Base-by-base conservation (phyloP, 2,113 vertebrate genomes). In the Hucho hucho region DNA sequence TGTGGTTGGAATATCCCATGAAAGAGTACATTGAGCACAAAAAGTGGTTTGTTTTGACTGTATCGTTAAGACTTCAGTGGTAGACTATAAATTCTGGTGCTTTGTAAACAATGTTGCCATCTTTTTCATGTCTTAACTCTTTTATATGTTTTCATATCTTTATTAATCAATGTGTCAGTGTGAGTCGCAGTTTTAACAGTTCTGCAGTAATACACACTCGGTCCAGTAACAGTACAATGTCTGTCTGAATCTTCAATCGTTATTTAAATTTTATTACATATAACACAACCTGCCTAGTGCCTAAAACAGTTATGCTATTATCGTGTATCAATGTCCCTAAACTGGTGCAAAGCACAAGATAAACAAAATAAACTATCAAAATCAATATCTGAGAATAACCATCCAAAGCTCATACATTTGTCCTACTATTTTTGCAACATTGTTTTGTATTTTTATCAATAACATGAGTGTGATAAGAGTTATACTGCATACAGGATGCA, bases 201-300 rank as follows among this genome's bases (percentile, higher is more conserved):
- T 88, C 59, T 43, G 43, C 77, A 81, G 85, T 89, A 90, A 84
- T 87, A 79, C 84, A 94, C 88, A 87, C 90, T 89, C 90, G 92
- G 84, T 87, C 88, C 90, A 90, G 86, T 94, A 86, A 92, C 86
- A 89, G 93, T 94, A 92, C 93, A 94, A 93, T 94, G 94, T 93
- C 90, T 87, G 86, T 75, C 22, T 61, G 58, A 92, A 84, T 89
- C 89, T 93, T 93, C 86, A 85, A 91, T 91, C 93, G 90, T 86
- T 90, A 91, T 83, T 92, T 90, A 90, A 93, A 87, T 94, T 95
- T 95, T 94, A 93, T 94, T 95, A 43, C 9, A 11, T 43, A 92
- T 92, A 93, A 92, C 93, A 95, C 93, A 95, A 93, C 90, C 90
- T 95, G 93, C 90, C 92, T 94, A 94, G 93, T 93, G 94, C 91